Percentiles rank a stretch among this genome's conserved stretches.
phyloP scores from a whole-genome alignment of 2,113 vertebrate genomes.

The Pungitius pungitius region DNA sequence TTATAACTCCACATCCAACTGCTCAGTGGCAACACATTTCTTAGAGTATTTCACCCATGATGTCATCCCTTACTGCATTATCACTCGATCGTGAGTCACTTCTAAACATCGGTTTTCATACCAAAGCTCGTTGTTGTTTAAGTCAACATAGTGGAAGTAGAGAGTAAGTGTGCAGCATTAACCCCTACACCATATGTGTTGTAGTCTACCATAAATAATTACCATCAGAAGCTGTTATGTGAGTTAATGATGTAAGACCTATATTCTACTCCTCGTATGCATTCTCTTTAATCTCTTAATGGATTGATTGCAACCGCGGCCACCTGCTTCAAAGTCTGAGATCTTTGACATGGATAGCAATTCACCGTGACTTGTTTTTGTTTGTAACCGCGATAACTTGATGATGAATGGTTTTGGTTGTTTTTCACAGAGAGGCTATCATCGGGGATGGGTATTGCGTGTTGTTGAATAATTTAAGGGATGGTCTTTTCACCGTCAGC shows the following conservation, averaged over 20 bases:
- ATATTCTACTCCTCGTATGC: slow-evolving; percentile 10
- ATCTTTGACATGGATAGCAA: slow-evolving; percentile 10
- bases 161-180: neutral
- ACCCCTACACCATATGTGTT: neutral
- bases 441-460: neutral
- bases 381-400: slow-evolving; percentile 1
- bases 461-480: slow-evolving; percentile 1
- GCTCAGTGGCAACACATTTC: neutral
- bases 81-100: neutral
- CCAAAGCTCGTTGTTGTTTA: neutral
- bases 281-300: slow-evolving; percentile 35
- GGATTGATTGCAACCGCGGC: slow-evolving; percentile 16
- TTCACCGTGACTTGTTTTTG: slow-evolving; percentile 13
- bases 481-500: neutral
- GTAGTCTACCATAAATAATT: neutral
- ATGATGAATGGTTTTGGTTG: neutral
- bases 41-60: neutral
- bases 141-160: neutral
- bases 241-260: slow-evolving; percentile 26
- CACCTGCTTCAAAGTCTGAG: slow-evolving; percentile 24
- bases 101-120: neutral
- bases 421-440: neutral
- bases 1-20: neutral
- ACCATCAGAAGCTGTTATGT: neutral
- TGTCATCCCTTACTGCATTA: neutral